Evolutionary conservation across 2,797 vertebrate species (phyloP).

Genomic region (Pteronotus mesoamericanus): DNA sequence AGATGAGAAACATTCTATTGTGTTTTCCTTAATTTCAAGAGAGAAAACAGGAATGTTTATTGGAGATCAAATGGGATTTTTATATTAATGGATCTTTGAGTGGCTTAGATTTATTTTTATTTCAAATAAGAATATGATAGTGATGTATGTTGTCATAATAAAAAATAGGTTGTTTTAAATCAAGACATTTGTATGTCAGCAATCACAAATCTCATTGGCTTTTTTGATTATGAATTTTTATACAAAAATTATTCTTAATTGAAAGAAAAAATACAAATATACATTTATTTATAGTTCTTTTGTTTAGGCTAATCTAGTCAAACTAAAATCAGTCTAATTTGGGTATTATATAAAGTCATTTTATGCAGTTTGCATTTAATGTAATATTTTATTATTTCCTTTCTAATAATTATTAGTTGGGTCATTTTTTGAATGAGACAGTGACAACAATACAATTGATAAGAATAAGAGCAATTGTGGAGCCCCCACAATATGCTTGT

Average conservation of each 20-base stretch:
- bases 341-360: background rate
- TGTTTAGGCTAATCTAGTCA: background rate
- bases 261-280: background rate
- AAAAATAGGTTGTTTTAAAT: background rate
- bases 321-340: background rate
- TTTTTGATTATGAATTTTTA: background rate
- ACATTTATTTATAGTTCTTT: background rate
- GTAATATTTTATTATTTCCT: background rate
- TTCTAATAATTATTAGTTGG: background rate
- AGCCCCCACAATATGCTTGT: background rate
- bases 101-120: background rate
- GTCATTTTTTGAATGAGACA: background rate
- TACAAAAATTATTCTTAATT: background rate
- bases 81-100: background rate
- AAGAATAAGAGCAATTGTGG: background rate
- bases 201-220: background rate
- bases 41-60: background rate
- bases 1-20: background rate
- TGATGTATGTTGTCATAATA: background rate
- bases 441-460: background rate
- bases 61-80: background rate
- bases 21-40: background rate
- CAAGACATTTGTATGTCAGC: background rate
- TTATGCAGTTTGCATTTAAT: background rate
- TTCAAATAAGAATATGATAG: background rate